phyloP scores from a whole-genome alignment of 1,140 invertebrate species.

The Megathymus violae region DNA sequence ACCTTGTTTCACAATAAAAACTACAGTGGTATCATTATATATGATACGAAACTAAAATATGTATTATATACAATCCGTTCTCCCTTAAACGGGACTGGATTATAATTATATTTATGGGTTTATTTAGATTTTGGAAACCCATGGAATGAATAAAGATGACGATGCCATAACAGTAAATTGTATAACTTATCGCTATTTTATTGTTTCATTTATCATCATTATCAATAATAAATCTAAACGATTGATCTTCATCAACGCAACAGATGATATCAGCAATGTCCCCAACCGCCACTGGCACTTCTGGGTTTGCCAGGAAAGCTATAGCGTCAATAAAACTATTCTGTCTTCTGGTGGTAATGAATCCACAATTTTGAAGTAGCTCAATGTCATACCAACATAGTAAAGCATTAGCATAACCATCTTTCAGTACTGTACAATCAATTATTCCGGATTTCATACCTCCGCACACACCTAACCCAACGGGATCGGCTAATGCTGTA shows the following conservation, averaged over 20 bases:
- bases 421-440: conserved; percentile 47
- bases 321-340: conserved; percentile 60
- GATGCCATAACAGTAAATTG: too few relatives aligned
- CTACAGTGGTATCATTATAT: neutral
- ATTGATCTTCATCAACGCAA: conserved; percentile 59
- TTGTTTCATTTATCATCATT: conserved; percentile 33
- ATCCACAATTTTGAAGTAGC: conserved; percentile 53
- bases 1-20: neutral
- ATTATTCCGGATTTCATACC: conserved; percentile 45
- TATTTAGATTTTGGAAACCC: too few relatives aligned
- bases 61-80: neutral
- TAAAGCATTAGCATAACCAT: conserved; percentile 57
- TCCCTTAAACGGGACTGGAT: too few relatives aligned
- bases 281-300: conserved; percentile 41
- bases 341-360: conserved; percentile 57
- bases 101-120: too few relatives aligned
- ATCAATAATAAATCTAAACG: conserved; percentile 59
- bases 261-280: conserved; percentile 50
- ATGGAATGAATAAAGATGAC: neutral
- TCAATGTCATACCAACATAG: conserved; percentile 72
- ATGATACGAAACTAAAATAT: neutral
- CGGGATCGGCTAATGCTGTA: conserved; percentile 51
- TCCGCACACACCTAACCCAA: conserved; percentile 45
- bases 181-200: neutral
- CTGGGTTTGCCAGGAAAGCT: conserved; percentile 55